phyloP scores from a whole-genome alignment of 1,140 invertebrate species.

The Camponotus floridanus region DNA sequence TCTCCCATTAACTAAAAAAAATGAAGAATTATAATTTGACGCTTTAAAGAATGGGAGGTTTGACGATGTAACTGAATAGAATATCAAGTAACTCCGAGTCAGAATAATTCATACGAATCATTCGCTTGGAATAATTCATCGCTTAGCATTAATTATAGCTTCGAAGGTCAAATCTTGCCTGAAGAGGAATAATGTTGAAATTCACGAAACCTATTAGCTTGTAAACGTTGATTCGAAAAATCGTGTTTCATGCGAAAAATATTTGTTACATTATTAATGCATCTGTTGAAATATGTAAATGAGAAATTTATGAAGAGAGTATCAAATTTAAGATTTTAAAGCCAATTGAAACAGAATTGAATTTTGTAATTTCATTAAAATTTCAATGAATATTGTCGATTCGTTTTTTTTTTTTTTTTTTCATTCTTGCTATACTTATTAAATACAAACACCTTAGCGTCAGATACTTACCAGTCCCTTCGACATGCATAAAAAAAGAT shows the following conservation, averaged over 20 bases:
- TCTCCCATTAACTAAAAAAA: not conserved
- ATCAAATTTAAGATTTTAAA: not conserved
- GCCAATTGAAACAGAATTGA: not conserved
- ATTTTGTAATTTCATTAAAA: slow-evolving; percentile 19
- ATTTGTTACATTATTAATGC: not conserved
- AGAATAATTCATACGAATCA: slow-evolving; percentile 63
- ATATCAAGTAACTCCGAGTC: slow-evolving; percentile 38
- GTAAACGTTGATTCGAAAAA: not conserved
- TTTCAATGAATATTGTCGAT: not conserved
- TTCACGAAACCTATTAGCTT: slow-evolving; percentile 16
- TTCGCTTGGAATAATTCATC: slow-evolving; percentile 71
- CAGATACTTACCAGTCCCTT: slow-evolving; percentile 79
- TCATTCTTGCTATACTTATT: not conserved
- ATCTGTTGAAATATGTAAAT: slow-evolving; percentile 5
- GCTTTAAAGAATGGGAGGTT: slow-evolving; percentile 51
- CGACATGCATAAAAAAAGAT: slow-evolving; percentile 74
- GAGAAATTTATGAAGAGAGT: not conserved
- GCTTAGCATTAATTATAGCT: slow-evolving; percentile 50
- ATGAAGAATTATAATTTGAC: slow-evolving; percentile 47
- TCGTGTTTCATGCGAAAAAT: not conserved
- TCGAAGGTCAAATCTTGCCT: slow-evolving; percentile 57
- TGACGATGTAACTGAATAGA: slow-evolving; percentile 26
- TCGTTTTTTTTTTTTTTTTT: not conserved
- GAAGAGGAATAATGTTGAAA: slow-evolving; percentile 24
- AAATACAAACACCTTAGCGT: slow-evolving; percentile 34